Evolutionary conservation across 2,888 invertebrate species (phyloP).

Genomic region (Drosophila heteroneura): DNA sequence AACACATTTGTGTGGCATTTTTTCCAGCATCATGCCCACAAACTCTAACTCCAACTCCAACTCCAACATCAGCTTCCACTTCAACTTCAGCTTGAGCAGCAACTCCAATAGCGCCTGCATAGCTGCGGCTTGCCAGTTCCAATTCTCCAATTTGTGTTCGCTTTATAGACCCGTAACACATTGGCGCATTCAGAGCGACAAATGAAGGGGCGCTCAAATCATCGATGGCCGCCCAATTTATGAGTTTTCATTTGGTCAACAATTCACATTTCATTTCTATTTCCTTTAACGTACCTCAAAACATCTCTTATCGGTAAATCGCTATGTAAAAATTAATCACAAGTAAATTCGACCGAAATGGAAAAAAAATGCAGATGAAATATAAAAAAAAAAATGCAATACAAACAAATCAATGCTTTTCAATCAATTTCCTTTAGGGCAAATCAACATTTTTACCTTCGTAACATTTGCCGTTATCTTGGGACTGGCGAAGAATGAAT

Average conservation of each 20-base stretch:
- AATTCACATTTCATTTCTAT: slow-evolving; percentile 35
- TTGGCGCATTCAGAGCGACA: slow-evolving; percentile 29
- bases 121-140: slow-evolving; percentile 18
- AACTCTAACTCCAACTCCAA: not conserved
- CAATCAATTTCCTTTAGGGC: slow-evolving; percentile 54
- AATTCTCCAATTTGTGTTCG: slow-evolving; percentile 32
- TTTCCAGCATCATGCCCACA: slow-evolving; percentile 3
- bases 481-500: not conserved
- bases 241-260: slow-evolving; percentile 61
- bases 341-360: slow-evolving; percentile 32
- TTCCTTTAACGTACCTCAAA: slow-evolving; percentile 9
- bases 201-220: slow-evolving; percentile 61
- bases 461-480: not conserved
- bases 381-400: not conserved
- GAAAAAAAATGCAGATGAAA: slow-evolving; percentile 2
- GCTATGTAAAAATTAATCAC: slow-evolving; percentile 48
- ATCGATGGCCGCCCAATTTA: slow-evolving; percentile 62
- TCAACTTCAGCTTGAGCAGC: slow-evolving; percentile 1
- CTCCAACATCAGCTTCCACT: slow-evolving; percentile 9
- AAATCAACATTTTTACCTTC: slow-evolving; percentile 38
- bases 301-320: not conserved
- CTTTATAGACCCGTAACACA: slow-evolving; percentile 21
- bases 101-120: slow-evolving; percentile 17
- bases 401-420: slow-evolving; percentile 22
- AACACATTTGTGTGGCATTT: slow-evolving; percentile 55